Evolutionary conservation across 2,797 vertebrate species (phyloP).

Genomic region (Carapus acus): DNA sequence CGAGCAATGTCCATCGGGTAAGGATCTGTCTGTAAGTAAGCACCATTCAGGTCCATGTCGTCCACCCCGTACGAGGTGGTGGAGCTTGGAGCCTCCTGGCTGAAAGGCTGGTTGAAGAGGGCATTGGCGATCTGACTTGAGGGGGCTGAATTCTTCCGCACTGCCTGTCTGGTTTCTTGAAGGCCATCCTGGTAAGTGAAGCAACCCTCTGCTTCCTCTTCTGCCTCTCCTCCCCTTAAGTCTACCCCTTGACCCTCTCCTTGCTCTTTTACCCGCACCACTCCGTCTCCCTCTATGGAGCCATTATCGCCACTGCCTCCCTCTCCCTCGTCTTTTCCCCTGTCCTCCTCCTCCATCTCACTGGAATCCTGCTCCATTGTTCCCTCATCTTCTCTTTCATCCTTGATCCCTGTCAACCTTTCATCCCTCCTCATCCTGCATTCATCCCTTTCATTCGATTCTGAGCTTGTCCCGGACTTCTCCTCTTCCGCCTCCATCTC

Average conservation of each 20-base stretch:
- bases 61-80: constrained; percentile 53
- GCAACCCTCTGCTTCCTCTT: constrained; percentile 52
- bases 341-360: constrained; percentile 51
- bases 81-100: constrained; percentile 49
- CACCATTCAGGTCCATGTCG: constrained; percentile 69
- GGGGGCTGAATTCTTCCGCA: constrained; percentile 74
- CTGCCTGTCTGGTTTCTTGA: constrained; percentile 32
- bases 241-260: constrained; percentile 49
- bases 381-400: constrained; percentile 60
- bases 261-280: constrained; percentile 40
- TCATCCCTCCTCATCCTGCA: constrained; percentile 41
- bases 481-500: constrained; percentile 65
- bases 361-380: constrained; percentile 43
- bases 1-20: constrained; percentile 64
- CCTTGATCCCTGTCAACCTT: constrained; percentile 47
- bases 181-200: constrained; percentile 39
- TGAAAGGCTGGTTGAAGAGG: constrained; percentile 64
- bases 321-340: constrained; percentile 40
- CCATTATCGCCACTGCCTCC: no score
- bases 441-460: constrained; percentile 62
- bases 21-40: constrained; percentile 65
- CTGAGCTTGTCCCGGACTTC: constrained; percentile 47
- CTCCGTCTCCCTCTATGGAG: constrained; percentile 46
- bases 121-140: constrained; percentile 68
- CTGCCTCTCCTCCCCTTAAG: constrained; percentile 53